Evolutionary conservation across 2,113 vertebrate genomes (phyloP), one percentile per base, ranked within the genome.

Genomic region (Ctenodactylus gundi): DNA sequence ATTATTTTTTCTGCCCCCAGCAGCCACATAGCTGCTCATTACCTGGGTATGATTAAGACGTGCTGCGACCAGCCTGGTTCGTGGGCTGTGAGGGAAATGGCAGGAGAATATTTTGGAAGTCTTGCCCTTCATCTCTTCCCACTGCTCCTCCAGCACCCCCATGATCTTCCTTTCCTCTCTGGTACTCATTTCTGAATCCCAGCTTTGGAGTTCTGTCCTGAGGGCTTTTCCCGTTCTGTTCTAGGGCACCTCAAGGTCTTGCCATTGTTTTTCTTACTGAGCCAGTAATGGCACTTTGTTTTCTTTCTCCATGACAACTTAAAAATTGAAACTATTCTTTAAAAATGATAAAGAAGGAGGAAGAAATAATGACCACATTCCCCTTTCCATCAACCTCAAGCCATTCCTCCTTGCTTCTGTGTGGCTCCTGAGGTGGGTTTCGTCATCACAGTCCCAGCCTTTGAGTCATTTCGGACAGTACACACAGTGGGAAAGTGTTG

Each of bases 301-400:
- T 92, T 20, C 86, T 95, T 85, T 82, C 7, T 89, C 12, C 29
- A 80, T 31, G n/a, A 68, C 64, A 53, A n/a, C 93, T 90, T 77
- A 41, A 94, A 91, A 77, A 62, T 72, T 77, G 11, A 34, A 93
- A 62, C 55, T 80, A 29, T 58, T 89, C 23, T 76, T 27, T 21
- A 70, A 29, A 85, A 88, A 73, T 39, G 51, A 88, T 27, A 49
- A 7, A 13, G 53, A n/a, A 46, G 92, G 93, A 85, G 60, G 92
- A 94, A 85, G 60, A 70, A 91, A 91, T 51, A 73, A 88, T 64
- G 73, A 7, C 9, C 46, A 1, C 34, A 3, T 34, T 23, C 4
- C 64, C 73, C 21, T 83, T 78, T 29, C 62, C 11, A 64, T 57
- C 27, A 88, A 5, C 9, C 14, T 68, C 7, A 60, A 27, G 29